Evolutionary conservation across 2,888 invertebrate genomes (phyloP).

Genomic region (Thereva nobilitata): DNA sequence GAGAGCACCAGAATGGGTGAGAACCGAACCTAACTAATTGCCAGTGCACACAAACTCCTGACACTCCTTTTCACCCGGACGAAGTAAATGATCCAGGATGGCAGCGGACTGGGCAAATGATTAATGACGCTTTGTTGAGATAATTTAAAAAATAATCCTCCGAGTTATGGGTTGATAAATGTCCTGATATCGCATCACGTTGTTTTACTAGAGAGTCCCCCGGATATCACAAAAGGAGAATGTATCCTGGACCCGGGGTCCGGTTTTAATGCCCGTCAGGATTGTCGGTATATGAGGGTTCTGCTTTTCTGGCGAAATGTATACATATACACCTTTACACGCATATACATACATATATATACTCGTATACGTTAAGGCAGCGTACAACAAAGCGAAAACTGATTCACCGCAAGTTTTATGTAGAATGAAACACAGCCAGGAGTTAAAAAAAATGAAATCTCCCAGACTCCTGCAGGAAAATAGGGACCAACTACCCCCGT

Average conservation of each 20-base stretch:
- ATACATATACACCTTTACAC: neutral
- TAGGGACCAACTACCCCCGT: neutral
- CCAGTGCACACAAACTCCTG: too few species aligned
- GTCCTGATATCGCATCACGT: constrained; percentile 32
- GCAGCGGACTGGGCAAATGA: constrained; percentile 41
- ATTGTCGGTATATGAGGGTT: constrained; percentile 1
- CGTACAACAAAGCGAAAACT: constrained; percentile 21
- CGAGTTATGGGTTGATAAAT: constrained; percentile 43
- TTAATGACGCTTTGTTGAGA: constrained; percentile 46
- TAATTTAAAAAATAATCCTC: constrained; percentile 46
- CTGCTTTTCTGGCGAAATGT: constrained; percentile 11
- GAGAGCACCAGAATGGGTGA: too few species aligned
- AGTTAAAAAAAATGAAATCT: constrained; percentile 5
- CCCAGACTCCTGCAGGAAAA: constrained; percentile 3
- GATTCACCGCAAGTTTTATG: constrained; percentile 25
- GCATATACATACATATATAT: constrained; percentile 13
- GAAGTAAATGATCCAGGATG: constrained; percentile 1
- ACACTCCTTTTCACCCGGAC: too few species aligned
- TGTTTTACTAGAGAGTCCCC: constrained; percentile 20
- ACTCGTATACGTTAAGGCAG: too few species aligned
- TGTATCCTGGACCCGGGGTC: constrained; percentile 7
- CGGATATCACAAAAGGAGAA: neutral
- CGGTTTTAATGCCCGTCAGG: neutral
- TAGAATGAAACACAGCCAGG: neutral
- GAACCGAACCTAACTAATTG: too few species aligned